phyloP scores from a whole-genome alignment of 2,113 vertebrate species.

The Odocoileus hemionus region DNA sequence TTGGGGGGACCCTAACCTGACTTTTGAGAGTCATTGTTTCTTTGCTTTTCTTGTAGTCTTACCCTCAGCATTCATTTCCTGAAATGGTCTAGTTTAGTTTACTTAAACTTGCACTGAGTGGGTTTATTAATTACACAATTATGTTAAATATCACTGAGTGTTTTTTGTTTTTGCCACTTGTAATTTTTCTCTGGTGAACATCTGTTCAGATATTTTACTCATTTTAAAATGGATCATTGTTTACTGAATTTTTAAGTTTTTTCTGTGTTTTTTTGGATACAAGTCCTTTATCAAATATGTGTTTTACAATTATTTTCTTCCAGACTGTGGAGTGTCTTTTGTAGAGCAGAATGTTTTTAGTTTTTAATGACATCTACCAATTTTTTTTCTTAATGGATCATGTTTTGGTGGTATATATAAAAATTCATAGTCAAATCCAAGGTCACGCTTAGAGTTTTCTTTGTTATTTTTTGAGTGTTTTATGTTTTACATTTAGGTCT shows the following conservation, averaged over 20 bases:
- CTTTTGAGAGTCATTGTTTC: background rate
- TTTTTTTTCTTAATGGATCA: background rate
- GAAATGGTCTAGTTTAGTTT: background rate
- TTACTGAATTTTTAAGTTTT: background rate
- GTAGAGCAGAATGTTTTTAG: background rate
- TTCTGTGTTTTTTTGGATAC: background rate
- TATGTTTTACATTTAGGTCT: background rate
- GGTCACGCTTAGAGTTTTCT: background rate
- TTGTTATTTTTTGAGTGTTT: background rate
- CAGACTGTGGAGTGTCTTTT: background rate
- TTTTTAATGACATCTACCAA: background rate
- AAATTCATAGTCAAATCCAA: background rate
- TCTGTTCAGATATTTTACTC: background rate
- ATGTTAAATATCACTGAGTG: background rate
- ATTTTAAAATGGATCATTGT: background rate
- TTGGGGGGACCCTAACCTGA: background rate
- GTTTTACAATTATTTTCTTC: background rate
- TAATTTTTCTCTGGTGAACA: background rate
- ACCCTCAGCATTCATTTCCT: background rate
- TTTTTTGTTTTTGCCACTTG: background rate
- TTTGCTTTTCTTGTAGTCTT: background rate
- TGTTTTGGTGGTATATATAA: background rate
- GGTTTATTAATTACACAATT: background rate
- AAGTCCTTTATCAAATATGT: background rate
- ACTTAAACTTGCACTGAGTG: background rate